Conservation (phyloP, 2,797 vertebrate species). For the Mustela erminea region DNA sequence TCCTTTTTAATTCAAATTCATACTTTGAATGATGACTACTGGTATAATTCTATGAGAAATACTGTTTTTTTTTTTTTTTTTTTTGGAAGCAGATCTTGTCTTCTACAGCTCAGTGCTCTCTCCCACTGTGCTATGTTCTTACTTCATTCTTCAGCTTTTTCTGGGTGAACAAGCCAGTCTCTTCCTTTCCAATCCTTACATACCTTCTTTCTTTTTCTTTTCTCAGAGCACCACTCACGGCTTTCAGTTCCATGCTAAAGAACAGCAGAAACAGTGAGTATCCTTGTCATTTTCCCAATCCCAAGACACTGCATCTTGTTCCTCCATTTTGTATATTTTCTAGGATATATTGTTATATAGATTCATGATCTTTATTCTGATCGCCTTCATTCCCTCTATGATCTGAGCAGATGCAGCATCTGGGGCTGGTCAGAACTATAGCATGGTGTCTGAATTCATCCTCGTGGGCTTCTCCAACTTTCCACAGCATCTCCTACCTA, state of each 20-base stretch:
- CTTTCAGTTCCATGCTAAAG: neutral
- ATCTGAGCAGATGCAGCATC: neutral
- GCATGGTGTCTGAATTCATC: neutral
- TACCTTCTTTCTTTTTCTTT: neutral
- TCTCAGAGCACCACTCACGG: neutral
- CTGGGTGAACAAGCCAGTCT: neutral
- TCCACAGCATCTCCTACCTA: neutral
- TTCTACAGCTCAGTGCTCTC: neutral
- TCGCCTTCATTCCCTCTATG: accelerated
- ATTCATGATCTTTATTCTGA: neutral
- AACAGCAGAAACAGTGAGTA: neutral
- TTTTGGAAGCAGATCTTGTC: neutral
- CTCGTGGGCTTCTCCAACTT: neutral
- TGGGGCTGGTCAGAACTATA: neutral
- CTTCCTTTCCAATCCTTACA: neutral
- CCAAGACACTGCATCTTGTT: neutral
- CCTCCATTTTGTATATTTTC: neutral
- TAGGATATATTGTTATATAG: neutral
- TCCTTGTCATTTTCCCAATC: neutral
- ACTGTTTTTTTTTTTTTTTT: neutral
- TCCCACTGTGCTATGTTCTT: neutral
- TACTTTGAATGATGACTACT: neutral
- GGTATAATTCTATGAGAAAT: neutral
- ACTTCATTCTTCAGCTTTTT: neutral
- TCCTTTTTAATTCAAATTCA: neutral